These are phyloP conservation scores for Atethmia centrago DNA, from an alignment of 2,888 invertebrate species.

Conservation along the genomic window DNA sequence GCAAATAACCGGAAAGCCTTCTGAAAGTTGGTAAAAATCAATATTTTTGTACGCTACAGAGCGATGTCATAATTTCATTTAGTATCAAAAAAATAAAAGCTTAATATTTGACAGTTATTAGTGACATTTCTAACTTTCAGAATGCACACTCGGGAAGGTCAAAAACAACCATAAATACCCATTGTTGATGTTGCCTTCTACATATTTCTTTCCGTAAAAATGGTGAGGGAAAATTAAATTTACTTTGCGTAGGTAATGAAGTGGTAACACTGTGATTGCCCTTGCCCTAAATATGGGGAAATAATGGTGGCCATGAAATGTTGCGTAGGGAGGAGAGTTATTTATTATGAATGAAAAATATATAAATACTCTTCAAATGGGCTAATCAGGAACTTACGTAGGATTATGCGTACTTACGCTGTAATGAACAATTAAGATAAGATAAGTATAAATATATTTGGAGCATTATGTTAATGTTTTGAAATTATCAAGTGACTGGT, in stretches of 20 bases:
- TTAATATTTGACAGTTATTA: too few species aligned
- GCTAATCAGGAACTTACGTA: slow-evolving; percentile 19
- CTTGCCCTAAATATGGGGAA: slow-evolving; percentile 47
- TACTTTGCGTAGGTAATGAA: slow-evolving; percentile 44
- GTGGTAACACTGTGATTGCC: slow-evolving; percentile 43
- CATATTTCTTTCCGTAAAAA: slow-evolving; percentile 23
- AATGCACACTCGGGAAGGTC: too few species aligned
- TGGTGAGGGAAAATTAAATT: slow-evolving; percentile 29
- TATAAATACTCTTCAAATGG: slow-evolving; percentile 9
- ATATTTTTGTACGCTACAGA: neutral
- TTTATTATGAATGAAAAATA: slow-evolving; percentile 32
- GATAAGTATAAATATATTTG: slow-evolving; percentile 11
- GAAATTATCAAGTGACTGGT: neutral
- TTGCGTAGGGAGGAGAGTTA: slow-evolving; percentile 4
- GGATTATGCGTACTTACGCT: neutral
- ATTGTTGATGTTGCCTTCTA: neutral
- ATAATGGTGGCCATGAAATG: slow-evolving; percentile 42
- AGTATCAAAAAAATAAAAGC: too few species aligned
- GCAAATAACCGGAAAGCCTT: too few species aligned
- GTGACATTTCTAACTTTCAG: too few species aligned
- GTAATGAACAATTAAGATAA: slow-evolving; percentile 30
- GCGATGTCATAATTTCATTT: neutral
- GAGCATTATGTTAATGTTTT: neutral
- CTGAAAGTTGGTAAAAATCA: neutral
- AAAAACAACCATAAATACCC: too few species aligned